These are phyloP conservation scores for Henricia sp. DNA, from an alignment of 53 echinoderm and acorn worm genomes.

Conservation along the genomic window DNA sequence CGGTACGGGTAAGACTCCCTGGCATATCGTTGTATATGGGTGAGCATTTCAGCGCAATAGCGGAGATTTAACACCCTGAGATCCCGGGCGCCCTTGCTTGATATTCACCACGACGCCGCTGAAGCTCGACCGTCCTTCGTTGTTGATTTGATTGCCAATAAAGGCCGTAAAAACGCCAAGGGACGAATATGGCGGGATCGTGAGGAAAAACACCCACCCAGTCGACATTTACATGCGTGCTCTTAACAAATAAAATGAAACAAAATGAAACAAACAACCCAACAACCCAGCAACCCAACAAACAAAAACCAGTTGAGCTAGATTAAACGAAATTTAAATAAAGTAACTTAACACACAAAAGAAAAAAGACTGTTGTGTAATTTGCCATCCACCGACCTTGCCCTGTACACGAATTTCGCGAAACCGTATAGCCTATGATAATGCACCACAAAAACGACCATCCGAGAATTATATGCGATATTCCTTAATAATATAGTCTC, in stretches of 20 bases:
- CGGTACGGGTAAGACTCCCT: slow-evolving; percentile 32
- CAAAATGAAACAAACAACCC: too few species aligned
- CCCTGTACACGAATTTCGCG: too few species aligned
- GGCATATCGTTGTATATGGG: slow-evolving; percentile 15
- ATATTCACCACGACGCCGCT: slow-evolving; percentile 23
- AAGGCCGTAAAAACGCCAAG: slow-evolving; percentile 34
- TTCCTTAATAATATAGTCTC: too few species aligned
- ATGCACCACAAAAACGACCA: too few species aligned
- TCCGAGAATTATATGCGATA: too few species aligned
- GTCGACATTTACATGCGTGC: neutral
- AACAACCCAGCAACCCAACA: too few species aligned
- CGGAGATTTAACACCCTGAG: neutral
- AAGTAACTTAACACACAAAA: too few species aligned
- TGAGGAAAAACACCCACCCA: slow-evolving; percentile 30
- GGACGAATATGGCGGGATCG: neutral
- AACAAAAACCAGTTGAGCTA: too few species aligned
- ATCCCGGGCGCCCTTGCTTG: neutral
- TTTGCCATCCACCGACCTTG: too few species aligned
- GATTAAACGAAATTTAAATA: too few species aligned
- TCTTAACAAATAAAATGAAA: neutral
- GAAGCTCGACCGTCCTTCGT: slow-evolving; percentile 42
- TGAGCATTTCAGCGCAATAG: neutral
- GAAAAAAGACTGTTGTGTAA: too few species aligned
- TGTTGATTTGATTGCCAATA: slow-evolving; percentile 43
- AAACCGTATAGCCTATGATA: too few species aligned